Percentiles rank a stretch among this genome's conserved stretches.
These are phyloP conservation scores for Sinocyclocheilus maitianheensis DNA, from an alignment of 2,113 vertebrate species.

Conservation along the genomic window DNA sequence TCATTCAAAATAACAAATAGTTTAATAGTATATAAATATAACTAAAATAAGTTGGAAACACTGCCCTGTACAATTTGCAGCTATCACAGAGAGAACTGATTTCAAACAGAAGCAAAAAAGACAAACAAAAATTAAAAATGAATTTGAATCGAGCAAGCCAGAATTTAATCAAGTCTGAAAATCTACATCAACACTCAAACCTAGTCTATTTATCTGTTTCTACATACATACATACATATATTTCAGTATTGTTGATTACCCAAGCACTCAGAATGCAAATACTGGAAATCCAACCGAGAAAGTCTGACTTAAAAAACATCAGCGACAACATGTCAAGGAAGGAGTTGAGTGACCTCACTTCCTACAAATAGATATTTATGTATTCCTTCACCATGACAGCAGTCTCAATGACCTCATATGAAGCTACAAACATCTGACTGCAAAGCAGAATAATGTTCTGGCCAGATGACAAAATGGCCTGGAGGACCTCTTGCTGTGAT, in stretches of 20 bases:
- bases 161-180: no score
- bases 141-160: no score
- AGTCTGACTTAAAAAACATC: conserved; percentile 8
- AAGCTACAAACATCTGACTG: background rate
- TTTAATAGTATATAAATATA: no score
- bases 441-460: background rate
- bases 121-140: background rate
- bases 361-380: conserved; percentile 25
- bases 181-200: background rate
- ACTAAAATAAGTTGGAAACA: no score
- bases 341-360: background rate
- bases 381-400: conserved; percentile 9
- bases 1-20: no score
- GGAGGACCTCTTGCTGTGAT: background rate
- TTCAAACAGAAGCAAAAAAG: background rate
- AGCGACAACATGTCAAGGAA: background rate
- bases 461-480: background rate
- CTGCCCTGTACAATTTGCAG: no score
- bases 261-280: conserved; percentile 14
- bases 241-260: conserved; percentile 30
- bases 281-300: conserved; percentile 27
- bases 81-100: no score
- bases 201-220: background rate
- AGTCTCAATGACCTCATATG: conserved; percentile 33
- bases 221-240: background rate